Evolutionary conservation across 92 coral and sea anemone species (phyloP).

Genomic region (Siderastrea siderea): DNA sequence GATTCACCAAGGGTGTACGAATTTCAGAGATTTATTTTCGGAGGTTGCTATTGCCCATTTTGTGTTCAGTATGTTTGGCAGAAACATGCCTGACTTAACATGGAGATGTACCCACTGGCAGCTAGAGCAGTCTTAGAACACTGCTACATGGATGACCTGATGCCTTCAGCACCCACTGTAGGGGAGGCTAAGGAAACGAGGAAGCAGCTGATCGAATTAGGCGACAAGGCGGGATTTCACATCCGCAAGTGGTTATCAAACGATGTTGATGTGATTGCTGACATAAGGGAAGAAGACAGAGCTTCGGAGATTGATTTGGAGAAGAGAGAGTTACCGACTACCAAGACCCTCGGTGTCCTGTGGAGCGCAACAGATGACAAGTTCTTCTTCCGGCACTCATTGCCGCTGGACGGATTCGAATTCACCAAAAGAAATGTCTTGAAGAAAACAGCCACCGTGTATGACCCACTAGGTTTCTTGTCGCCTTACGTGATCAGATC

Average conservation of each 20-base stretch:
- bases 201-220: conserved; percentile 60
- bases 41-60: conserved; percentile 67
- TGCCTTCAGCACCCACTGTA: conserved; percentile 63
- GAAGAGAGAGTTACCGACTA: conserved; percentile 50
- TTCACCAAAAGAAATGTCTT: conserved; percentile 65
- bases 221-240: conserved; percentile 69
- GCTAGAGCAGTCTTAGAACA: conserved; percentile 59
- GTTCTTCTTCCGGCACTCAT: conserved; percentile 53
- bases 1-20: conserved; percentile 50
- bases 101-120: conserved; percentile 63
- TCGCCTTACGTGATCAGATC: conserved; percentile 40
- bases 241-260: conserved; percentile 72
- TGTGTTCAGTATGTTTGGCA: conserved; percentile 71
- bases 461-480: conserved; percentile 55
- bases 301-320: conserved; percentile 63
- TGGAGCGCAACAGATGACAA: conserved; percentile 70
- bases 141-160: conserved; percentile 75
- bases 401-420: conserved; percentile 51
- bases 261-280: conserved; percentile 43
- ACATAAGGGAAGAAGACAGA: conserved; percentile 51
- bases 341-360: conserved; percentile 63
- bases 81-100: conserved; percentile 62
- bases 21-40: conserved; percentile 25
- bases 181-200: conserved; percentile 64
- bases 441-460: conserved; percentile 44